A percentile compares a stretch with the other conserved stretches of the same genome.
These are phyloP conservation scores for Poecilus cupreus DNA, from an alignment of 2,888 invertebrate species.

Conservation along the genomic window DNA sequence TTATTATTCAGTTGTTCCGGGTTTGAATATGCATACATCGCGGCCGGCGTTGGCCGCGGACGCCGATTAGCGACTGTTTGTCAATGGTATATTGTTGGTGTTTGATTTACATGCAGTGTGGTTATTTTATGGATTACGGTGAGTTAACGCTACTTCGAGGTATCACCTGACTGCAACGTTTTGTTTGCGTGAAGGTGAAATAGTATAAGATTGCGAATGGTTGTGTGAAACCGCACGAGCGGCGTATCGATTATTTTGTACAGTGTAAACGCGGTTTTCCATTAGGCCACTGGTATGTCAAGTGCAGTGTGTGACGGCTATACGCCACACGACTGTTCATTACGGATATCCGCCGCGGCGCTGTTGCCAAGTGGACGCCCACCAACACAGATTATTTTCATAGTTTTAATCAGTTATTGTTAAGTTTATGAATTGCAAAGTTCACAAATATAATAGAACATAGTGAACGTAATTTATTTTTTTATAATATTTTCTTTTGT, in stretches of 20 bases:
- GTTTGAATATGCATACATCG: constrained; percentile 39
- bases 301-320: neutral
- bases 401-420: too few relatives aligned
- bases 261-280: neutral
- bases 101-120: neutral
- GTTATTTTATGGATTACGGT: neutral
- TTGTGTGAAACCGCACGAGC: neutral
- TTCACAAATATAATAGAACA: too few relatives aligned
- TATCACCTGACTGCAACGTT: neutral
- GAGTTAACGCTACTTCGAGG: neutral
- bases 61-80: constrained; percentile 7
- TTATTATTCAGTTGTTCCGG: constrained; percentile 43
- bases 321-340: neutral
- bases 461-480: too few relatives aligned
- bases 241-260: neutral
- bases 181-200: neutral
- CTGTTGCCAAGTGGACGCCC: neutral
- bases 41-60: neutral
- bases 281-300: neutral
- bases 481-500: too few relatives aligned
- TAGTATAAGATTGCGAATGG: neutral
- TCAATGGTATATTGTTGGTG: neutral
- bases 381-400: too few relatives aligned
- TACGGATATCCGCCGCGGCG: constrained; percentile 26
- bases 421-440: too few relatives aligned